Evolutionary conservation across 2,888 invertebrate genomes (phyloP).

Genomic region (Aricia artaxerxes): DNA sequence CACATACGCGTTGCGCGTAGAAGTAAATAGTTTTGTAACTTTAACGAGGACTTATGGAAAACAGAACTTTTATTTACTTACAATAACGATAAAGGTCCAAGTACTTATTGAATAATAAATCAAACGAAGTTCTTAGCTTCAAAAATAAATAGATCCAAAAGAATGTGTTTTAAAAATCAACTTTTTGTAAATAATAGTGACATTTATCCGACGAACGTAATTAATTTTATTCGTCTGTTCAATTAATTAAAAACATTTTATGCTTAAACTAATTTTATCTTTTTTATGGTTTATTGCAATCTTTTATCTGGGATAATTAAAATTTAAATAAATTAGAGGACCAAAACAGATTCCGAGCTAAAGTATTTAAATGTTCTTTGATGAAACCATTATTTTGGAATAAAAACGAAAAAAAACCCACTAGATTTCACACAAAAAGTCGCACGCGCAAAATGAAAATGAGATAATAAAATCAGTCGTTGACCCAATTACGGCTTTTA

Average conservation of each 20-base stretch:
- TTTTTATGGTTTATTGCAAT: constrained; percentile 13
- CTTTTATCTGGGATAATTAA: not conserved
- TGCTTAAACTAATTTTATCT: constrained; percentile 11
- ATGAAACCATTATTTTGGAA: not conserved
- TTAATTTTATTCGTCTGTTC: constrained; percentile 11
- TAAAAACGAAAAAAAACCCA: not conserved
- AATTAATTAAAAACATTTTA: constrained; percentile 10
- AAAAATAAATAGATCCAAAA: not conserved
- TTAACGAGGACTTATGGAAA: too few species aligned
- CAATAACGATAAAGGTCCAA: too few species aligned
- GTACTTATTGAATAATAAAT: too few species aligned
- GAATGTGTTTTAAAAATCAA: not conserved
- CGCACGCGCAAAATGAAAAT: not conserved
- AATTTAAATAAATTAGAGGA: constrained; percentile 11
- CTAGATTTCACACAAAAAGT: not conserved
- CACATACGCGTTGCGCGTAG: too few species aligned
- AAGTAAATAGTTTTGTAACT: too few species aligned
- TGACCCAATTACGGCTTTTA: not conserved
- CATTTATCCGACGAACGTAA: not conserved
- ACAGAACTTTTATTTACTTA: too few species aligned
- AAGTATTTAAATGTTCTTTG: not conserved
- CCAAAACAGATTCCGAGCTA: not conserved
- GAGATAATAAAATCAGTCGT: not conserved
- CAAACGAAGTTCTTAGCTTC: too few species aligned
- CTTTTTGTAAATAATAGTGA: not conserved